Percentiles rank a stretch among this genome's conserved stretches.
Evolutionary conservation across 2,888 invertebrate species (phyloP).

Genomic region (Diloba caeruleocephala): DNA sequence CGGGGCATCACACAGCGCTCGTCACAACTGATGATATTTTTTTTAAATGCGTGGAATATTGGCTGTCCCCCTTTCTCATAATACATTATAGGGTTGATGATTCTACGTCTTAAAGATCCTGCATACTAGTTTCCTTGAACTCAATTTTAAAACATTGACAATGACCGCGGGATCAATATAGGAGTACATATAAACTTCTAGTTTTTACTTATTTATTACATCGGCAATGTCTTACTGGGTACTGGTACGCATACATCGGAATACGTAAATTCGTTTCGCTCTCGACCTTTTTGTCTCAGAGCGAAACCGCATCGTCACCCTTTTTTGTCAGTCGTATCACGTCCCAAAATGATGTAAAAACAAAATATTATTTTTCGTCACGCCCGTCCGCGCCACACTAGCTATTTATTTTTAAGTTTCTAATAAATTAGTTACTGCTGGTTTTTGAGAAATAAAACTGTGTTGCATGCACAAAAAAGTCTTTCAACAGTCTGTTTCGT

Average conservation of each 20-base stretch:
- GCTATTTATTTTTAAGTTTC: constrained; percentile 75
- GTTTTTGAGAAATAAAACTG: constrained; percentile 63
- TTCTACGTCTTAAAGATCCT: too few species aligned
- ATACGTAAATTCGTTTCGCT: constrained; percentile 70
- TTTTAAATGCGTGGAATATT: too few species aligned
- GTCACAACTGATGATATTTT: too few species aligned
- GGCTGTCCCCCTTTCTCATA: too few species aligned
- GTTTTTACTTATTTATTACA: constrained; percentile 13
- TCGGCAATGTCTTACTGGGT: constrained; percentile 19
- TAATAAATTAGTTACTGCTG: constrained; percentile 74
- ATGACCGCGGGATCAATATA: not conserved
- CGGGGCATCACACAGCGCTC: too few species aligned
- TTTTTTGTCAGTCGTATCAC: constrained; percentile 75
- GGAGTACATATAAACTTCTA: constrained; percentile 2
- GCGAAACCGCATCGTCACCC: constrained; percentile 72
- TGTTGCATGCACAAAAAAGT: constrained; percentile 44
- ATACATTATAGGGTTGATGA: too few species aligned
- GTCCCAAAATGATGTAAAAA: constrained; percentile 77
- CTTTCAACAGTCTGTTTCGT: constrained; percentile 40
- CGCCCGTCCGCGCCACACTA: constrained; percentile 77
- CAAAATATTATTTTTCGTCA: constrained; percentile 80
- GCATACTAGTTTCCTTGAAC: too few species aligned
- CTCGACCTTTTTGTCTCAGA: constrained; percentile 69
- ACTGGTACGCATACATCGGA: constrained; percentile 52
- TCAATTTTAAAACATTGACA: too few species aligned